These are phyloP conservation scores for Tetragnatha versicolor DNA, from an alignment of 1,140 invertebrate species.

Conservation along the genomic window DNA sequence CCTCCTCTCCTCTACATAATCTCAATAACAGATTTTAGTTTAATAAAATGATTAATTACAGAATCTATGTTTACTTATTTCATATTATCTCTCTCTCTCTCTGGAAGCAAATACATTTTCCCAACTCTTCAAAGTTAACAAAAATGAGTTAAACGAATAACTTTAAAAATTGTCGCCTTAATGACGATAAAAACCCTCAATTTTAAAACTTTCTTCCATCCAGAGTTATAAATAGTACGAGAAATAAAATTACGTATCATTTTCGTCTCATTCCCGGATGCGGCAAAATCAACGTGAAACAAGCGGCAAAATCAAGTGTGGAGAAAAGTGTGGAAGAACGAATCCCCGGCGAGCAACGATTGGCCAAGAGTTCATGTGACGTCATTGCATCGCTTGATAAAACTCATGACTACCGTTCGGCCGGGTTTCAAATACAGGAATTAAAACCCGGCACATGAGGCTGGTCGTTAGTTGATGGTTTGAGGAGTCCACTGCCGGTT, in stretches of 20 bases:
- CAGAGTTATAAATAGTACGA: background rate
- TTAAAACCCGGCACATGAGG: background rate
- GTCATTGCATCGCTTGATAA: constrained; percentile 29
- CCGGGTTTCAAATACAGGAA: constrained; percentile 28
- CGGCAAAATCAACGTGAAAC: background rate
- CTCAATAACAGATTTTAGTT: no score
- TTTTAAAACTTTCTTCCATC: background rate
- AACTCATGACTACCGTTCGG: constrained; percentile 24
- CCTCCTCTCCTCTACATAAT: no score
- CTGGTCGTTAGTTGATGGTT: background rate
- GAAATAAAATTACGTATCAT: background rate
- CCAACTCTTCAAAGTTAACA: no score
- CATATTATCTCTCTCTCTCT: no score
- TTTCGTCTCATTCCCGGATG: background rate
- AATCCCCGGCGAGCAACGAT: background rate
- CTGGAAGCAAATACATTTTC: no score
- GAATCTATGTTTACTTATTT: no score
- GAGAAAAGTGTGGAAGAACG: constrained; percentile 10
- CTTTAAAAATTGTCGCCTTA: background rate
- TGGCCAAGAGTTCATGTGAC: constrained; percentile 39
- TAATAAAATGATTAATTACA: no score
- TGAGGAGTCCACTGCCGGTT: constrained; percentile 2
- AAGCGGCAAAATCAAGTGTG: background rate
- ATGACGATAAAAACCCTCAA: background rate
- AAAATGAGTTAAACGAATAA: no score